Conservation (phyloP, 2,113 vertebrate genomes). For the Trochalopteron elliotii region DNA sequence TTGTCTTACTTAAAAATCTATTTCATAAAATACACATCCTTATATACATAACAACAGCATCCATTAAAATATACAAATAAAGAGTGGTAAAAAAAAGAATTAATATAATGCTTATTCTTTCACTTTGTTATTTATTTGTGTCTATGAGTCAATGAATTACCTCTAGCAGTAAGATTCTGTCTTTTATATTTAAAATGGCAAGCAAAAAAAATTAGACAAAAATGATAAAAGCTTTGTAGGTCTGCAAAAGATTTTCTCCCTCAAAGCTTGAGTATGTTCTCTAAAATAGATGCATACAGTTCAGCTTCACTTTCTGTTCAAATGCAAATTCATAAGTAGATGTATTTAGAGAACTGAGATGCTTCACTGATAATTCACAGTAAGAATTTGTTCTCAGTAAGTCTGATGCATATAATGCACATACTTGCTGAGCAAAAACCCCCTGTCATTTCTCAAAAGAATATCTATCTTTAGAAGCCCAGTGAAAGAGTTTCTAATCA, state of each 20-base stretch:
- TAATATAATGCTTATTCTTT: not conserved
- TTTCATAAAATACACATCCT: not conserved
- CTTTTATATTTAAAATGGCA: not conserved
- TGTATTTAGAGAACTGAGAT: slow-evolving; percentile 9
- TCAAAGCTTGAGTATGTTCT: not conserved
- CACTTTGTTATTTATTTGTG: not conserved
- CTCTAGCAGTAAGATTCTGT: not conserved
- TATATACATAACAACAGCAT: not conserved
- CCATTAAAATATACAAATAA: not conserved
- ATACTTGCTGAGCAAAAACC: not conserved
- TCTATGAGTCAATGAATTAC: not conserved
- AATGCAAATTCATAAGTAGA: slow-evolving; percentile 18
- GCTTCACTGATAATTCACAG: slow-evolving; percentile 35
- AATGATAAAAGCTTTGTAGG: not conserved
- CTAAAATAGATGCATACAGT: slow-evolving; percentile 4
- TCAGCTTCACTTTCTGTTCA: slow-evolving; percentile 11
- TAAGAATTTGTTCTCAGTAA: slow-evolving; percentile 9
- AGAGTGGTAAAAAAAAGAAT: not conserved
- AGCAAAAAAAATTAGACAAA: not conserved
- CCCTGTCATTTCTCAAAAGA: not conserved
- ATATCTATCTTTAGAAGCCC: slow-evolving; percentile 36
- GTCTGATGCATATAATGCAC: not conserved
- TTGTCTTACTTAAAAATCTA: not conserved
- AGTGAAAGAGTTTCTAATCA: slow-evolving; percentile 42
- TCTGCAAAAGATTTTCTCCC: not conserved